phyloP scores from a whole-genome alignment of 2,797 vertebrate genomes.

The Scyliorhinus canicula region DNA sequence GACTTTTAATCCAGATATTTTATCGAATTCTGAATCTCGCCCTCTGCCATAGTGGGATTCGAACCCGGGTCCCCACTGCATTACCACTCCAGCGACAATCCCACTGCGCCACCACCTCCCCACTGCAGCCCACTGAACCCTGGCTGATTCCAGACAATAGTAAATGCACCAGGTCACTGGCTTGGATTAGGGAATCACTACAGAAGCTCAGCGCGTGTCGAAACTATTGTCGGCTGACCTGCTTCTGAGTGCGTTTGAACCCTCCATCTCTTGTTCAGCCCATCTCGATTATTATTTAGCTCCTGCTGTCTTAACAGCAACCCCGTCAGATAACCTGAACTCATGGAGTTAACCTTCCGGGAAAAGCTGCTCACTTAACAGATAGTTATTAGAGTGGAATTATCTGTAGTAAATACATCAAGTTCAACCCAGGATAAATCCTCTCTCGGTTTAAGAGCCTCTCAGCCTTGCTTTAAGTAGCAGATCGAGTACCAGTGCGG shows the following conservation, averaged over 20 bases:
- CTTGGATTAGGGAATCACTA: background rate
- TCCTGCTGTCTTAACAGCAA: no score
- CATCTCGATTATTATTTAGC: background rate
- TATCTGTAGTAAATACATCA: background rate
- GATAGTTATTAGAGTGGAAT: background rate
- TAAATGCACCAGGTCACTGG: background rate
- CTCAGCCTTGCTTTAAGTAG: background rate
- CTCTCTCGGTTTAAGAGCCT: background rate
- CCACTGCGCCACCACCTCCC: no score
- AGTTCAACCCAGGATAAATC: background rate
- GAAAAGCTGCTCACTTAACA: background rate
- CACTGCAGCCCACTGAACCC: background rate
- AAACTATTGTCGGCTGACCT: no score
- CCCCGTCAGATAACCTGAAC: no score
- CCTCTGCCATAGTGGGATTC: no score
- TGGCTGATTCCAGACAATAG: background rate
- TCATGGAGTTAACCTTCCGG: background rate
- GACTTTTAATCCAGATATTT: no score
- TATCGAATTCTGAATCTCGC: no score
- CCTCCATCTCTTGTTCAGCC: background rate
- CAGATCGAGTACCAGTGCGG: background rate
- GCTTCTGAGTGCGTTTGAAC: no score
- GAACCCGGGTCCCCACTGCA: no score
- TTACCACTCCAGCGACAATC: no score
- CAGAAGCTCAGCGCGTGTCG: background rate